Base-by-base conservation (phyloP, 2,888 invertebrate species). In the Nasonia oneida region DNA sequence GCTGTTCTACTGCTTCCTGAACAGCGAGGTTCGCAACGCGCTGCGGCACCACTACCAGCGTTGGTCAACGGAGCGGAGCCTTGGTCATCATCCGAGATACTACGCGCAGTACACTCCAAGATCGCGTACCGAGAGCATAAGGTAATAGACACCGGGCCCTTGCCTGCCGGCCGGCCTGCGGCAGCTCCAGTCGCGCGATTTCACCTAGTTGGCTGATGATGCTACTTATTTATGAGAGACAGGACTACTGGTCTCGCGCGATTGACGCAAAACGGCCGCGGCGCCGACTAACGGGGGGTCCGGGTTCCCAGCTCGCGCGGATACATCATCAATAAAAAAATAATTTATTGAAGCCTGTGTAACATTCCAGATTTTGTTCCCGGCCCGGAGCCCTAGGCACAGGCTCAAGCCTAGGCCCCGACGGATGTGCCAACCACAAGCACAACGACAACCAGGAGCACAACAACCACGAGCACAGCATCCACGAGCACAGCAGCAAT, bases 1-100 rank as follows among this genome's bases (percentile, higher is more conserved):
- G 4, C 94, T 98, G 86, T 97, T 98, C 94, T 98, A 98, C 94
- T 98, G 98, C 93, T 98, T 98, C 94, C 95, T 98, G 90, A 98
- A 98, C 94, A 97, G 97, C 5, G 98, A 98, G 94, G 98, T 98
- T 8, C 96, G 97, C 77, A 97, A 97, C 92, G 96, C 98, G 0
- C 94, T 98, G 88, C 95, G 96, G 47, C 97, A 98, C 93, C 97
- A 97, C 91, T 95, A 97, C 90, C 96, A 96, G 88, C 95, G 97
- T 87, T 98, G 98, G 97, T 95, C 95, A 92, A 95, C 96, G 0
- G 95, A 95, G 0, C 94, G 96, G 71, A 95, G 94, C 47, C 94
- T 96, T 67, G 96, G 86, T 10, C 83, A 71, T 4, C 37, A 37
- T 37, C 37, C 37, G 29, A 83, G 95, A 89, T 96, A 96, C 85